Evolutionary conservation across 1,140 invertebrate species (phyloP), one percentile per base, ranked within the genome.

Genomic region (Drosophila varians): DNA sequence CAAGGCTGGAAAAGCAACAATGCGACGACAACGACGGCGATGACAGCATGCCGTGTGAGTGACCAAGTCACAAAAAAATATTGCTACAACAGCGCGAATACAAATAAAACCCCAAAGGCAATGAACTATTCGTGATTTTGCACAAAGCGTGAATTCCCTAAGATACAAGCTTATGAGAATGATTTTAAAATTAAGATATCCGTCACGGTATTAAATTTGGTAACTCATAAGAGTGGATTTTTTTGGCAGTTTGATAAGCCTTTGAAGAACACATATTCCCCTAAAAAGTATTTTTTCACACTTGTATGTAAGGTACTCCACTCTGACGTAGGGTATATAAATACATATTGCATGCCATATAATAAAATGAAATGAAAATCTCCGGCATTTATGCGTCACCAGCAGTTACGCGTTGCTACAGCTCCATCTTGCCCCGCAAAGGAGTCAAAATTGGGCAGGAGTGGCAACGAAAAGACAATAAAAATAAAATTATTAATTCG

Each of bases 401-500:
- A 84, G 79, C 80, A 86, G 80, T 80, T 86, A 79, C 40, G 72
- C 80, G 66, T 79, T 84, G 78, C 70, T 86, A 75, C 62, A 55
- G 65, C 65, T 64, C 52, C 57, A 48, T 51, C 57, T 66, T 61
- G 60, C 55, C 36, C 46, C 18, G 38, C 31, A 47, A 34, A 46
- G 53, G 36, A 21, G 16, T 43, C 36, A 25, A 48, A 47, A 52
- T 47, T 61, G 61, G 51, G 48, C 54, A 46, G 69, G 9, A 43
- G 26, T 62, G 55, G 56, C 47, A 73, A 38, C 46, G 38, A 40
- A 61, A 62, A 86, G 65, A 80, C 80, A 86, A 86, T 87, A 86
- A 86, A 79, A 86, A 84, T 78, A 78, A 68, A 86, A 86, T 80
- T 86, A 86, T 87, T 86, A 86, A 87, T 86, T 80, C 80, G 76